These are phyloP conservation scores for Charaxes varanes DNA, from an alignment of 1,140 invertebrate genomes.

Conservation along the genomic window DNA sequence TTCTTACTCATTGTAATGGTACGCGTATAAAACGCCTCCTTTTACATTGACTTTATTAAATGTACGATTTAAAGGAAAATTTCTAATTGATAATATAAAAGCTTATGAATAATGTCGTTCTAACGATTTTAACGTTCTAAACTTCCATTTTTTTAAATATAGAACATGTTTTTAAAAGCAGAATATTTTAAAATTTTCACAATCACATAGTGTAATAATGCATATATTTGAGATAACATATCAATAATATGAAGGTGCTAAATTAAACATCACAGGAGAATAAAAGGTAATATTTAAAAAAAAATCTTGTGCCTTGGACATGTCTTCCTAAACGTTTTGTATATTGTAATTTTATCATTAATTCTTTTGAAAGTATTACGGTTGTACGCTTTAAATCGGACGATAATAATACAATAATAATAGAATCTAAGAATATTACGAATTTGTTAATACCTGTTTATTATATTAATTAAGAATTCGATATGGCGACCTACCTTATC, in stretches of 20 bases:
- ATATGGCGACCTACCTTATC: constrained; percentile 15
- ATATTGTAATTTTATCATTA: constrained; percentile 6
- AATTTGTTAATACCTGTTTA: constrained; percentile 34
- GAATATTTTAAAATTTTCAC: constrained; percentile 1
- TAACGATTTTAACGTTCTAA: no score
- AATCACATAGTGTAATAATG: constrained; percentile 1
- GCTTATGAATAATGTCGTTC: no score
- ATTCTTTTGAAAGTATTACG: constrained; percentile 53
- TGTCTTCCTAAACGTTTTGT: constrained; percentile 38
- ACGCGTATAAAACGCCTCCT: no score
- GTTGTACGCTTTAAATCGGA: constrained; percentile 65
- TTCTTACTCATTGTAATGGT: background rate
- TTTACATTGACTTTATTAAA: no score
- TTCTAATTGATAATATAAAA: no score
- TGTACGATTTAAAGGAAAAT: no score
- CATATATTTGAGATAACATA: constrained; percentile 4
- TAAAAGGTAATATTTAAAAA: no score
- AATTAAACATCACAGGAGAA: constrained; percentile 1
- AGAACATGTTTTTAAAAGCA: no score
- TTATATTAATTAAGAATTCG: constrained; percentile 4
- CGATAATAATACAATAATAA: constrained; percentile 44
- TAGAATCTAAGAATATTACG: constrained; percentile 37
- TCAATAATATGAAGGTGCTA: constrained; percentile 11
- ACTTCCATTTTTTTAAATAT: no score
- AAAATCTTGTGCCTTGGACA: constrained; percentile 35